Percentiles rank a stretch among this genome's conserved stretches.
Conservation (phyloP, 2,113 vertebrate genomes). For the Lates calcarifer region DNA sequence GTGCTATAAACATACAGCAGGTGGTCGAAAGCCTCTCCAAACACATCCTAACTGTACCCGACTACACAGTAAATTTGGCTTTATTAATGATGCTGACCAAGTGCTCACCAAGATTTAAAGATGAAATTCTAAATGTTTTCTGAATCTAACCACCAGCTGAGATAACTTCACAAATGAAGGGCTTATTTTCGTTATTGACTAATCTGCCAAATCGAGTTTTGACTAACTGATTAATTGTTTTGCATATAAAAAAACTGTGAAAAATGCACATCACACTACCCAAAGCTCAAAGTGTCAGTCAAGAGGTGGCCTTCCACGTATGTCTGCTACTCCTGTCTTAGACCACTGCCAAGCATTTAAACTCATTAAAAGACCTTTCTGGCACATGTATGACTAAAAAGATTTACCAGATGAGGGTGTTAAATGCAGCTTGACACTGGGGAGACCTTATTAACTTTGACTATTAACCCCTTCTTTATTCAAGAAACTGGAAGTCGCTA, state of each 20-base stretch:
- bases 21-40: constrained; percentile 3
- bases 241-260: neutral
- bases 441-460: neutral
- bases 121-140: neutral
- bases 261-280: neutral
- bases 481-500: no score
- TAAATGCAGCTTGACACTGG: neutral
- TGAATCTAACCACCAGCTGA: no score
- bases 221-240: neutral
- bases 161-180: neutral
- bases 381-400: no score
- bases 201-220: neutral
- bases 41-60: neutral
- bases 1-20: constrained; percentile 10
- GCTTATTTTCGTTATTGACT: neutral
- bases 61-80: neutral
- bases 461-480: no score
- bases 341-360: no score
- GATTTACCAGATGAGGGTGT: no score
- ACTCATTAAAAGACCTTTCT: no score
- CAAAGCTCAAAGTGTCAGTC: neutral
- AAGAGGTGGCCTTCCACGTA: no score
- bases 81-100: neutral
- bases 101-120: neutral
- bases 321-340: no score